Base-by-base conservation (phyloP, 35 echinoderm and acorn worm species). In the Strongylocentrotus purpuratus region DNA sequence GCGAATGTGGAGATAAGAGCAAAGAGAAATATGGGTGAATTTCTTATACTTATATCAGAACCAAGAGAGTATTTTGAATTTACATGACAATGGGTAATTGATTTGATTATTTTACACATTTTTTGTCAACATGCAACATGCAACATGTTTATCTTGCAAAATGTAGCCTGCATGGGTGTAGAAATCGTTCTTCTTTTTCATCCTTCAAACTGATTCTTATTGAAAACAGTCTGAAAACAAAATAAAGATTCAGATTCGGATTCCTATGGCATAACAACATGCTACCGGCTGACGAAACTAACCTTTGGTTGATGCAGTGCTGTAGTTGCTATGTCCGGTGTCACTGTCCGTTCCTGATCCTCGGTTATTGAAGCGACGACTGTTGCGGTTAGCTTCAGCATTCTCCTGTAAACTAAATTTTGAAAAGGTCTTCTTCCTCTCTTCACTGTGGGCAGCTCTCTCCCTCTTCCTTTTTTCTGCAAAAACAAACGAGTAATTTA, bases 361-460 rank as follows among this genome's bases (percentile, higher is more conserved):
- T 87, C 95, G 95, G 32, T 94, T 35, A 11, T 97, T 95, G 87
- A 96, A 91, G 45, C 91, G 92, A 22, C 58, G 86, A 86, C 97
- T 95, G 61, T 88, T 99, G n/a, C 95, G 88, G 31, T 93, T 94
- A 9, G 94, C 93, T 46, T 96, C 93, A 32, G 96, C 96, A 45
- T 96, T 97, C 52, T 96, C 98, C 89, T 94, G 95, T 20, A 95
- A 92, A 70, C 86, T 94, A 32, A 97, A 96, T 86, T 99, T 96
- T 46, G 94, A 94, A 88, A 97, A 96, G 70, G 87, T 96, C 50
- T 95, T 97, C 87, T 95, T 96, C 61, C 98, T 96, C 13, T 65
- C 94, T 46, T 99, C 97, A 31, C 98, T 96, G 88, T 99, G 94
- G 92, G 94, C 87, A 46, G 95, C 94, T 97, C 98, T 87, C 88